phyloP scores from a whole-genome alignment of 2,797 vertebrate species.

The Helarctos malayanus region DNA sequence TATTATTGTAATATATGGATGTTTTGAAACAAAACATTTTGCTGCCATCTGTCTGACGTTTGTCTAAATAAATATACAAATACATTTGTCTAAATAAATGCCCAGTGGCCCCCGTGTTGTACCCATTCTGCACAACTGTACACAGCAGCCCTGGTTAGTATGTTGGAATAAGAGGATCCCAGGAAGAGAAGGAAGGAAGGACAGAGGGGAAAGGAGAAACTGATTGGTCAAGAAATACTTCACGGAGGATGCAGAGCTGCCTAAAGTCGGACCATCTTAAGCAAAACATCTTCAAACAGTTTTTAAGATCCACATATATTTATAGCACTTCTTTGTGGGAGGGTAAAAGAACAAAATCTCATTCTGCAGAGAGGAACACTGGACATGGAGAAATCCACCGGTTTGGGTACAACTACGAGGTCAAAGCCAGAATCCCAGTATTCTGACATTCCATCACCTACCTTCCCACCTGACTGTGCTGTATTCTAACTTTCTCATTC shows the following conservation, averaged over 20 bases:
- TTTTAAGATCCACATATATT: not conserved
- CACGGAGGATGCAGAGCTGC: not conserved
- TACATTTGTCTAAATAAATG: not conserved
- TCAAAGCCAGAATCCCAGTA: not conserved
- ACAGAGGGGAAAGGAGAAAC: not conserved
- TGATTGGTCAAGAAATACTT: not conserved
- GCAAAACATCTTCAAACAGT: not conserved
- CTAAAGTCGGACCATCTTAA: not conserved
- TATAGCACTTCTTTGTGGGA: not conserved
- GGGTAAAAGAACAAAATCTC: not conserved
- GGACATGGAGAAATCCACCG: not conserved
- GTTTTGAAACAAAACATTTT: slow-evolving; percentile 29
- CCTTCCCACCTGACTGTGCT: not conserved
- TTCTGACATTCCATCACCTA: not conserved
- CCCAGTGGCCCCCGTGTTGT: no score
- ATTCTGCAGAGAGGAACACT: not conserved
- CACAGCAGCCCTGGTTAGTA: not conserved
- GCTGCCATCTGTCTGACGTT: slow-evolving; percentile 45
- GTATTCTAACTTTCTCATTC: not conserved
- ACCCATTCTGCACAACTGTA: not conserved
- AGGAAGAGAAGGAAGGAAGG: not conserved
- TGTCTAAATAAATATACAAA: slow-evolving; percentile 34
- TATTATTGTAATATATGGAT: not conserved
- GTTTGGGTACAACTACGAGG: not conserved
- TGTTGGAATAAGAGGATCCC: not conserved